Evolutionary conservation across 2,797 vertebrate genomes (phyloP).

Genomic region (Xenopus petersii): DNA sequence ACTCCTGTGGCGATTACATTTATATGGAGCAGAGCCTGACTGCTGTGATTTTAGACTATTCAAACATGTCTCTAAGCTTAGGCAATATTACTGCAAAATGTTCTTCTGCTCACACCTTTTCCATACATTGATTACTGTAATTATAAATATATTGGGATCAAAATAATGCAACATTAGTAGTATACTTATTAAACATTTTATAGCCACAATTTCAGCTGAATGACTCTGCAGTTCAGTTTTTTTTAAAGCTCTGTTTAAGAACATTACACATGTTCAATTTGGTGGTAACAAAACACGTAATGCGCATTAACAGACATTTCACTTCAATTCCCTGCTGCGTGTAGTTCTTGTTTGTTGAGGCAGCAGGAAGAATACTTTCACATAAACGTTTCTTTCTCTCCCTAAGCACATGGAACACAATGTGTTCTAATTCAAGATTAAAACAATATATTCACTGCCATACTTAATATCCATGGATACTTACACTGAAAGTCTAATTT

Average conservation of each 20-base stretch:
- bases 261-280: conserved; percentile 47
- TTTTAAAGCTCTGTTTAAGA: conserved; percentile 30
- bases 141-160: conserved; percentile 41
- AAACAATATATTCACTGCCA: conserved; percentile 30
- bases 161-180: conserved; percentile 30
- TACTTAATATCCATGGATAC: conserved; percentile 24
- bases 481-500: conserved; percentile 36
- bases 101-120: neutral
- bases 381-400: conserved; percentile 25
- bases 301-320: conserved; percentile 42
- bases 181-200: conserved; percentile 44
- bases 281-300: conserved; percentile 43
- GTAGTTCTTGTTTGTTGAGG: conserved; percentile 33
- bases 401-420: conserved; percentile 32
- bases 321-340: conserved; percentile 31
- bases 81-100: conserved; percentile 9
- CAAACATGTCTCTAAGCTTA: conserved; percentile 29
- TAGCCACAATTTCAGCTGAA: conserved; percentile 28
- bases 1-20: conserved; percentile 34
- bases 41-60: conserved; percentile 37
- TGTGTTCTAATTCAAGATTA: conserved; percentile 30
- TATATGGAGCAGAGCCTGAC: conserved; percentile 34
- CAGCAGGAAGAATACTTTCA: conserved; percentile 44
- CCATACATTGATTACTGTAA: conserved; percentile 28
- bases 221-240: conserved; percentile 8